A percentile compares a stretch with the other conserved stretches of the same genome.
These are phyloP conservation scores for Teinopalpus imperialis DNA, from an alignment of 2,888 invertebrate species.

Conservation along the genomic window DNA sequence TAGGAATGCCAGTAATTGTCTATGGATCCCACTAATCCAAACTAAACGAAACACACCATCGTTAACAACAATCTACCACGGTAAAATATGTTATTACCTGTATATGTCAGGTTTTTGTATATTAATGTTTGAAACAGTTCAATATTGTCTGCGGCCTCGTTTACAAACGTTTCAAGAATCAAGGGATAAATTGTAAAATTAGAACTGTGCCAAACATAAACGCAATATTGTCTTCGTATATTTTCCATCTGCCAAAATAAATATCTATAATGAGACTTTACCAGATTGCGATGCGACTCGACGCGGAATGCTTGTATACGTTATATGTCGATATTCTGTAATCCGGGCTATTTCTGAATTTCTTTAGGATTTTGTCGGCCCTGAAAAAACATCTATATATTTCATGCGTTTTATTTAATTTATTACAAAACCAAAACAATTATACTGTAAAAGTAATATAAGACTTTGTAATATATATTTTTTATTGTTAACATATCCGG, in stretches of 20 bases:
- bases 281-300: constrained; percentile 55
- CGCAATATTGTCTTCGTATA: constrained; percentile 14
- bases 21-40: too few relatives aligned
- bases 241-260: constrained; percentile 22
- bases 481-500: too few relatives aligned
- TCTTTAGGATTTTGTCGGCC: constrained; percentile 56
- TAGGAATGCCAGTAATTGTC: too few relatives aligned
- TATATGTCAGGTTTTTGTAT: too few relatives aligned
- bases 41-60: too few relatives aligned
- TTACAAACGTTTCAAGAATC: constrained; percentile 1
- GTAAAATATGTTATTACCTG: too few relatives aligned
- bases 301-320: constrained; percentile 47
- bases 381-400: constrained; percentile 41
- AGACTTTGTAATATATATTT: too few relatives aligned
- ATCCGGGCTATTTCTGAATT: constrained; percentile 51
- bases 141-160: background rate
- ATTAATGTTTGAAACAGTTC: too few relatives aligned
- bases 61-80: too few relatives aligned
- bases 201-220: constrained; percentile 9
- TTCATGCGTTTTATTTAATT: background rate
- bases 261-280: constrained; percentile 35
- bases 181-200: constrained; percentile 11
- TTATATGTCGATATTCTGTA: constrained; percentile 59
- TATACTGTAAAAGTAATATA: too few relatives aligned
- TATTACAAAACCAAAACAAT: too few relatives aligned